These are phyloP conservation scores for Leptocoma aspasia DNA, from an alignment of 2,113 vertebrate genomes.

Conservation along the genomic window DNA sequence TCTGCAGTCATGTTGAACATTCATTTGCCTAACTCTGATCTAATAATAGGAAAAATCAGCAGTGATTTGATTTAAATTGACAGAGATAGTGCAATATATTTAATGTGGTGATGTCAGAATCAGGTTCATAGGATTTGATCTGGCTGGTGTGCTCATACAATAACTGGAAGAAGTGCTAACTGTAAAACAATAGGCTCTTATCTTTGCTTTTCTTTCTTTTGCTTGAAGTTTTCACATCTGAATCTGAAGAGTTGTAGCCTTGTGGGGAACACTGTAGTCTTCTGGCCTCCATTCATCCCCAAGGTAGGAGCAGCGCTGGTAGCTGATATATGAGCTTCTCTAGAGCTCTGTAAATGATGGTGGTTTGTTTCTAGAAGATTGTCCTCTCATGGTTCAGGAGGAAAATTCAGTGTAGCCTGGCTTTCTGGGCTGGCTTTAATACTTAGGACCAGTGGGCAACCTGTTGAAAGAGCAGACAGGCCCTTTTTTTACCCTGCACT, in stretches of 20 bases:
- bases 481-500: neutral
- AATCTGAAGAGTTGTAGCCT: neutral
- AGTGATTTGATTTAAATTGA: neutral
- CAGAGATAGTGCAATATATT: neutral
- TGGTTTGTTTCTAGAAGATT: neutral
- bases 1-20: neutral
- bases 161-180: neutral
- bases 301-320: neutral
- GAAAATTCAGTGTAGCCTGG: neutral
- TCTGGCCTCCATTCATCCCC: neutral
- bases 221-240: neutral
- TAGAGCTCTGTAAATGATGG: neutral
- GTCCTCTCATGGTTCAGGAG: neutral
- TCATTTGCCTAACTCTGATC: neutral
- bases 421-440: slow-evolving; percentile 26
- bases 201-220: neutral
- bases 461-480: neutral
- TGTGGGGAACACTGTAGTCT: neutral
- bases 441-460: neutral
- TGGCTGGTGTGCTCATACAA: neutral
- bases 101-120: neutral
- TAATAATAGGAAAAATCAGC: neutral
- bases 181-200: neutral
- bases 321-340: neutral
- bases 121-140: neutral